Evolutionary conservation across 2,797 vertebrate genomes (phyloP), one percentile per base, ranked within the genome.

Genomic region (Oryzias sinensis): DNA sequence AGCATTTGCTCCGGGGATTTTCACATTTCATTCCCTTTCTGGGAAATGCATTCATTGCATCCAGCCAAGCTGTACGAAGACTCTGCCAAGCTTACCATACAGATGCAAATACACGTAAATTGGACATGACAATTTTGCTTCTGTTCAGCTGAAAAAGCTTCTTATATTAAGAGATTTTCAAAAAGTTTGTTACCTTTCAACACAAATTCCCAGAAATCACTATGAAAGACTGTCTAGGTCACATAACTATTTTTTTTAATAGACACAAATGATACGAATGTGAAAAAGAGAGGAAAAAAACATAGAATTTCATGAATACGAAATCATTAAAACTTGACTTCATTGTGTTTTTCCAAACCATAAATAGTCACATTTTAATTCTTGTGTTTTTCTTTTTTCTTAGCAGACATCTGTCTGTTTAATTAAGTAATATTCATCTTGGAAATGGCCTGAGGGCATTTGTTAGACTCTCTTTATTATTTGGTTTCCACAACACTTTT

Each of bases 121-220:
- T 33, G 33, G 8, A 33, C 33, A 33, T 33, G 33, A 33, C 33
- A 33, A 33, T 33, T 33, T 33, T 33, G 33, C 8, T 33, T 33
- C 33, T 3, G 33, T 33, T 33, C 33, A 11, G 33, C 11, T 33
- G 33, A 33, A 33, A 33, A 33, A 33, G 33, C 33, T 33, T 33
- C 33, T 33, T 33, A 33, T 33, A 33, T 33, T 33, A 11, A 33
- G 33, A 7, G 33, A 33, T 33, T 33, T 33, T 33, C 11, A 2
- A 3, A 33, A 33, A 33, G 33, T 33, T 33, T 33, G 33, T 33
- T 33, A 33, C 8, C 33, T 11, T 33, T 33, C 4, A 33, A 33
- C 82, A 85, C 80, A 85, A 84, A 77, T 86, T 76, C 52, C 74
- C 53, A 80, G 75, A 83, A 81, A 74, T 86, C 76, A 78, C 80